These are phyloP conservation scores for Tylochromis polylepis DNA, from an alignment of 2,113 vertebrate species.

Conservation along the genomic window DNA sequence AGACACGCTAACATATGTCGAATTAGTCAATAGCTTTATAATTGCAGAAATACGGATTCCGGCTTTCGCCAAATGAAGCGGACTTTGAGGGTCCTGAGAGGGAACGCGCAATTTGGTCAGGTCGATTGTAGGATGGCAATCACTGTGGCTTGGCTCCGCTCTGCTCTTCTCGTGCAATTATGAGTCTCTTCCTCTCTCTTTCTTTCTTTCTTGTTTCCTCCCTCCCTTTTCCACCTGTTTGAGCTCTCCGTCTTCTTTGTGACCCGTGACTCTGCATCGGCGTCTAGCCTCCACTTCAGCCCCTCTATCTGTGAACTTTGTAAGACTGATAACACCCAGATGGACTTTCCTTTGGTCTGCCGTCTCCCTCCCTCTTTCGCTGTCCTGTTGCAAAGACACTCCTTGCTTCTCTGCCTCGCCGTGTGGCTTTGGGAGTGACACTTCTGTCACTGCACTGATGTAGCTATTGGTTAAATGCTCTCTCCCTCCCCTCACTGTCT, in stretches of 20 bases:
- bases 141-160: slow-evolving; percentile 25
- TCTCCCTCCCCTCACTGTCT: slow-evolving; percentile 28
- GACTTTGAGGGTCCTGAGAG: slow-evolving; percentile 50
- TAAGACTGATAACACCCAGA: slow-evolving; percentile 76
- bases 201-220: not conserved
- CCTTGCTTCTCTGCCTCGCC: slow-evolving; percentile 8
- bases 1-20: slow-evolving; percentile 60
- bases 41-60: slow-evolving; percentile 59
- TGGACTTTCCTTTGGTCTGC: slow-evolving; percentile 64
- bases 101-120: slow-evolving; percentile 54
- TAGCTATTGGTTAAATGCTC: slow-evolving; percentile 36
- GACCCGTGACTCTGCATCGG: slow-evolving; percentile 74
- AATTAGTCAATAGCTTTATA: slow-evolving; percentile 68
- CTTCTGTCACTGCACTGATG: slow-evolving; percentile 61
- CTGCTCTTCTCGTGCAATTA: slow-evolving; percentile 16
- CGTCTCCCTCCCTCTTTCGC: slow-evolving; percentile 8
- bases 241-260: slow-evolving; percentile 53
- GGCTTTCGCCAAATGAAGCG: slow-evolving; percentile 57
- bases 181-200: not conserved
- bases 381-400: slow-evolving; percentile 24
- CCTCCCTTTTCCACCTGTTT: slow-evolving; percentile 11
- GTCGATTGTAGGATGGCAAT: slow-evolving; percentile 59
- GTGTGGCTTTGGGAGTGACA: slow-evolving; percentile 65
- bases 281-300: slow-evolving; percentile 73
- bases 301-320: slow-evolving; percentile 86